Evolutionary conservation across 2,888 invertebrate genomes (phyloP), one percentile per base, ranked within the genome.

Genomic region (Sisyra nigra): DNA sequence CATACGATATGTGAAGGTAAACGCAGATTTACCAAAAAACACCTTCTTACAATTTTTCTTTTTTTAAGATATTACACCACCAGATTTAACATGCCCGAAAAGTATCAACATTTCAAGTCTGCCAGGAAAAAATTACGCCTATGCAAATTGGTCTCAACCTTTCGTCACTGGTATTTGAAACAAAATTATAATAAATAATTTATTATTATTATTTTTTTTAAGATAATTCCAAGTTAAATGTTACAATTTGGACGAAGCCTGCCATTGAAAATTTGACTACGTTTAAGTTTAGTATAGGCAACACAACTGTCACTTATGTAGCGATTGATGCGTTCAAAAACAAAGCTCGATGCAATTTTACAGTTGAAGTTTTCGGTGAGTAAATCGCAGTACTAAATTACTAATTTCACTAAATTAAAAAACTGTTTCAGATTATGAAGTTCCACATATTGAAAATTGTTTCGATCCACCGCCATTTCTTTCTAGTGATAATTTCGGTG

Each of bases 291-390:
- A 67, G 68, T 46, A 70, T 77, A 48, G 79, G 78, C 1, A 54
- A 55, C 15, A 72, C 72, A 3, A 57, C 56, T 9, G 65, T 80
- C n/a, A 68, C 67, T 0, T 79, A 78, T 55, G 64, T 68, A 9
- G 76, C 77, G 0, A 70, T 72, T 50, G 80, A 80, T 57, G 56
- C 63, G 2, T 68, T 65, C 45, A 67, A 69, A 34, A 80, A 80
- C 54, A 66, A 63, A 48, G 74, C 69, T 0, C 66, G 67, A 44
- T 80, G 80, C 52, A 65, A 63, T 46, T 77, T 80, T 51, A 63
- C 59, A 15, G 63, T 80, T 8, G 64, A 58, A 39, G 70, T 80
- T 13, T 46, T 62, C 46, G 74, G 71, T 71, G 55, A 31, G 15
- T 5, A 3, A 36, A 19, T 24, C 15, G 18, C 14, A 18, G 10